Base-by-base conservation (phyloP, 1,140 invertebrate genomes). In the Euura lappo region DNA sequence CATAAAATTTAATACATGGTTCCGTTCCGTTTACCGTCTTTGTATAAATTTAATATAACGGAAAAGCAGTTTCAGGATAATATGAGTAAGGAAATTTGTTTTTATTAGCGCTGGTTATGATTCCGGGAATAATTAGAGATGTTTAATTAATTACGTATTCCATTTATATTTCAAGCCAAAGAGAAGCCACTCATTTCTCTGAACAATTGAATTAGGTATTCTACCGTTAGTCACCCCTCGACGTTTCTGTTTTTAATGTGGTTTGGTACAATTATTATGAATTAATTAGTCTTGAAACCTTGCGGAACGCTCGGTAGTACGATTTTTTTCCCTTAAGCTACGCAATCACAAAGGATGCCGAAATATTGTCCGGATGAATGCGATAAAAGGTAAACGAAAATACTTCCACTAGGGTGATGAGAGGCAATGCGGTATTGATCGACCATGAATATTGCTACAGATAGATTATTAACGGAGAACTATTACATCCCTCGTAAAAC, bases 41-140 rank as follows among this genome's bases (percentile, higher is more conserved):
- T 28, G 28, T 28, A 28, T 28, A 28, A 28, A 28, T 28, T 28
- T 28, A 1, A 28, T 28, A 28, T 28, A 60, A 6, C 51, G 10
- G 6, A 6, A 60, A 60, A 11, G 3, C 51, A 60, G 51, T 11
- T 60, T 60, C 13, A 60, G 2, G 8, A 60, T 60, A 60, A 60
- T 60, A 60, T 60, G 13, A 60, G 51, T 60, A 60, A 4, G 6
- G 51, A 60, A n/a, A 60, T 60, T 60, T 11, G 51, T 60, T 60
- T 60, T 11, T 60, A 60, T 60, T 60, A 60, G 51, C 5, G 51
- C 8, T 5, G 51, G 51, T 60, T 60, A 60, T 3, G 13, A 60
- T 60, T 60, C 51, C 10, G 10, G 51, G 13, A 60, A 60, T 60
- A 60, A 60, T 60, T 60, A 60, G 51, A 60, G 51, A 60, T 60